A percentile compares a stretch with the other conserved stretches of the same genome.
These are phyloP conservation scores for Ianthella basta DNA, from an alignment of 37 sponge, comb jelly and placozoan genomes.

Conservation along the genomic window DNA sequence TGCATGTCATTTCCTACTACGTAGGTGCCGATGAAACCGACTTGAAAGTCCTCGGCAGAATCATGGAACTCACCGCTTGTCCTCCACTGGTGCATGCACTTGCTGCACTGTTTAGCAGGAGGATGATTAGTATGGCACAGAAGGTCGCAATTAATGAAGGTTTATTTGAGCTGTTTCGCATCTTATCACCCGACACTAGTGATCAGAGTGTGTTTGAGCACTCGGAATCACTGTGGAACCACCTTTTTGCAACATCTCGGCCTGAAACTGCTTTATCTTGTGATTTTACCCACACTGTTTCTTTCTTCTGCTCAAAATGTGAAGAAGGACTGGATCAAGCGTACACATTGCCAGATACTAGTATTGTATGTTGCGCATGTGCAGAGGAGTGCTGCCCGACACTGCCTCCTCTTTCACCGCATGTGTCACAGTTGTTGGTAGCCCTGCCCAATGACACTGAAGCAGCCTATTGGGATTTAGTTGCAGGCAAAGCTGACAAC, in stretches of 20 bases:
- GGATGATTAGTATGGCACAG: constrained; percentile 15
- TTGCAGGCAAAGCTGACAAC: not conserved
- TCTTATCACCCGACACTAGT: not conserved
- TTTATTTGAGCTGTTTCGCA: not conserved
- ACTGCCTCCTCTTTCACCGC: not conserved
- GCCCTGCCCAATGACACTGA: constrained; percentile 11
- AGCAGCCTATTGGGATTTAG: not conserved
- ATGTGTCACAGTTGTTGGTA: not conserved
- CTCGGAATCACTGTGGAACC: not conserved
- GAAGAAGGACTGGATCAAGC: not conserved
- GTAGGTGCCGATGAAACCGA: not conserved
- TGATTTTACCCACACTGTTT: not conserved
- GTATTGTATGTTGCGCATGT: not conserved
- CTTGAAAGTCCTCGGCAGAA: not conserved
- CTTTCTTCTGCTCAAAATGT: not conserved
- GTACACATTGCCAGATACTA: not conserved
- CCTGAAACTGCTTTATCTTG: not conserved
- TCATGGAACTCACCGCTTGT: constrained; percentile 10
- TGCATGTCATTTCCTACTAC: constrained; percentile 14
- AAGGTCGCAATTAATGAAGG: constrained; percentile 1
- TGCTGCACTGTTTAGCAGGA: constrained; percentile 4
- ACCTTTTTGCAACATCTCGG: not conserved
- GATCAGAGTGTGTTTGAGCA: not conserved
- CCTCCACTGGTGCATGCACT: constrained; percentile 15
- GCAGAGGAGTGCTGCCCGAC: not conserved